Base-by-base conservation (phyloP, 1,140 invertebrate species). In the Drosophila quadrilineata region DNA sequence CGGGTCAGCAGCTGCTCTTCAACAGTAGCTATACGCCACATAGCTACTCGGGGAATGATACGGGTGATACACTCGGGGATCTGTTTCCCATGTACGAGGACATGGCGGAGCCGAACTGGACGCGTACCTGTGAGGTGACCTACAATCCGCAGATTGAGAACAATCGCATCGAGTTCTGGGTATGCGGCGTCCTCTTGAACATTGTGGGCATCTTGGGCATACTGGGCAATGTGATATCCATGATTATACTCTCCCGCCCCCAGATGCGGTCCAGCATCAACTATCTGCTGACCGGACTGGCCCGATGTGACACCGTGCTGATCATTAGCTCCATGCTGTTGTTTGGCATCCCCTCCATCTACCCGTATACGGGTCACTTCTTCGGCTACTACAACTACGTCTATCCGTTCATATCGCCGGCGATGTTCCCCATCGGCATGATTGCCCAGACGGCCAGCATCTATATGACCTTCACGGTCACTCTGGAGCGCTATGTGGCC, bases 261-360 rank as follows among this genome's bases (percentile, higher is more conserved):
- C 96, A 98, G 80, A 98, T 98, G 97, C 93, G 94, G 71, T 97
- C 96, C 5, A 97, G 96, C 68, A 97, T 98, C 70, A 98, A 98
- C 91, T 97, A 97, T 84, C 92, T 98, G 57, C 92, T 98, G 3
- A 96, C 96, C 31, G 96, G 96, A 1, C 92, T 98, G 24, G 97
- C 98, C 0, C 93, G 95, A 75, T 97, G 96, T 90, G 97, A 98
- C 91, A 96, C 95, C 0, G 92, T 97, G 41, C 92, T 98, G 48
- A 95, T 98, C 40, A 91, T 97, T 40, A 95, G 95, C 6, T 95
- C 96, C 17, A 93, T 98, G 38, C 92, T 98, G 70, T 93, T 98
- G 8, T 97, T 98, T 88, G 96, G 96, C 1, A 91, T 98, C 54
- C 94, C 94, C 3, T 94, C 95, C 3, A 93, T 99, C 26, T 95